These are phyloP conservation scores for Drosophila takahashii DNA, from an alignment of 1,140 invertebrate genomes.

Conservation along the genomic window DNA sequence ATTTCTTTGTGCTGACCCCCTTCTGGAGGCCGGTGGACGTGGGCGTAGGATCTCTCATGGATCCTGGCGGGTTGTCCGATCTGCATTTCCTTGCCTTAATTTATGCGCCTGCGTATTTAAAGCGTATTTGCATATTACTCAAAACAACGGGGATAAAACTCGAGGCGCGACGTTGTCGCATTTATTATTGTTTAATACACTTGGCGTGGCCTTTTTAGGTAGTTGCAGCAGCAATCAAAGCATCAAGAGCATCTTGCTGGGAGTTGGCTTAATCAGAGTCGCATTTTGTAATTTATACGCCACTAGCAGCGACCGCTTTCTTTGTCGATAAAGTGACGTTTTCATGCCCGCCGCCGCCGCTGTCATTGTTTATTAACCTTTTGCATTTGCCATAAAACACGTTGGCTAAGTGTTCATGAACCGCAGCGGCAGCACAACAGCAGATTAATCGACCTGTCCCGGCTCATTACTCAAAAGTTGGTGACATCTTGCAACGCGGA, in stretches of 20 bases:
- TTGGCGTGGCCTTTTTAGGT: conserved; percentile 74
- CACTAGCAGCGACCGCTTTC: conserved; percentile 67
- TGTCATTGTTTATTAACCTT: conserved; percentile 80
- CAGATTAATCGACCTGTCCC: conserved; percentile 73
- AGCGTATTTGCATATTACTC: conserved; percentile 79
- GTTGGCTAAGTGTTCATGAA: conserved; percentile 61
- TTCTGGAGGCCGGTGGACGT: conserved; percentile 37
- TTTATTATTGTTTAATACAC: conserved; percentile 80
- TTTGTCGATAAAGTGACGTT: conserved; percentile 77
- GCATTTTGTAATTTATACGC: conserved; percentile 69
- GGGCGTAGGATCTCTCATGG: conserved; percentile 19
- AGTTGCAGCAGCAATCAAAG: conserved; percentile 16
- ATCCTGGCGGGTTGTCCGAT: conserved; percentile 54
- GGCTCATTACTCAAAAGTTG: conserved; percentile 61
- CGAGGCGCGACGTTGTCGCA: conserved; percentile 70
- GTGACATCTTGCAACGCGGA: conserved; percentile 66
- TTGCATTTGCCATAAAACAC: conserved; percentile 72
- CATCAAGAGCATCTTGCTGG: conserved; percentile 24
- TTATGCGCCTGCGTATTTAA: conserved; percentile 75
- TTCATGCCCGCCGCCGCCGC: conserved; percentile 59
- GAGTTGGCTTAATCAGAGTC: conserved; percentile 65
- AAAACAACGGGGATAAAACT: conserved; percentile 63
- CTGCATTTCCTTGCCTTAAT: conserved; percentile 75
- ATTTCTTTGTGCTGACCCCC: conserved; percentile 74
- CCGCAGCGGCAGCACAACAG: conserved; percentile 15